Percentiles rank a stretch among this genome's conserved stretches.
phyloP scores from a whole-genome alignment of 2,113 vertebrate genomes.

The Crotalus tigris region DNA sequence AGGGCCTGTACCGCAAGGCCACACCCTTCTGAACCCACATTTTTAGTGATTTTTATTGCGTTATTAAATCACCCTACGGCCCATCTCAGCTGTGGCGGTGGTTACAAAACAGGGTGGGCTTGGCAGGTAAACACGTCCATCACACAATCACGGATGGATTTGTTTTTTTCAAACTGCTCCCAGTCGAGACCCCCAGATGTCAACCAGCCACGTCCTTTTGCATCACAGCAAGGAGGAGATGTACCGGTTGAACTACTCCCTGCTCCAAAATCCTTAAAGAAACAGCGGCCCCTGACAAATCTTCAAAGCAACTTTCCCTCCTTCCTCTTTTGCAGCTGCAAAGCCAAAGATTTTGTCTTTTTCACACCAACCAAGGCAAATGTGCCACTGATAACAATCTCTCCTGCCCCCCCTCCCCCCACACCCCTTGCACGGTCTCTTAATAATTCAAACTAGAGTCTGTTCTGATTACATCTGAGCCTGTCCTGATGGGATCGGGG shows the following conservation, averaged over 20 bases:
- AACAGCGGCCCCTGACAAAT: background rate
- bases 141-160: background rate
- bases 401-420: background rate
- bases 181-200: background rate
- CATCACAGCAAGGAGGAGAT: background rate
- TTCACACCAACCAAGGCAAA: background rate
- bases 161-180: background rate
- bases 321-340: background rate
- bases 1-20: background rate
- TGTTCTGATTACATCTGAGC: slow-evolving; percentile 7
- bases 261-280: background rate
- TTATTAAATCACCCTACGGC: background rate
- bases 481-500: slow-evolving; percentile 10
- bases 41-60: background rate
- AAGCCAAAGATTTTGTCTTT: no score
- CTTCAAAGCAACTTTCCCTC: background rate
- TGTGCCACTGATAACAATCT: background rate
- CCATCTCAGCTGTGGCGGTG: background rate
- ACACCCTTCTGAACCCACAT: background rate
- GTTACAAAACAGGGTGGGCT: background rate
- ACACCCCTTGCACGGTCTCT: background rate
- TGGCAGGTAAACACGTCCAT: background rate
- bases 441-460: slow-evolving; percentile 23
- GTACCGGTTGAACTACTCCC: background rate
- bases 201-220: background rate